A percentile compares a stretch with the other conserved stretches of the same genome.
These are phyloP conservation scores for Schrankia costaestrigalis DNA, from an alignment of 2,888 invertebrate species.

Conservation along the genomic window DNA sequence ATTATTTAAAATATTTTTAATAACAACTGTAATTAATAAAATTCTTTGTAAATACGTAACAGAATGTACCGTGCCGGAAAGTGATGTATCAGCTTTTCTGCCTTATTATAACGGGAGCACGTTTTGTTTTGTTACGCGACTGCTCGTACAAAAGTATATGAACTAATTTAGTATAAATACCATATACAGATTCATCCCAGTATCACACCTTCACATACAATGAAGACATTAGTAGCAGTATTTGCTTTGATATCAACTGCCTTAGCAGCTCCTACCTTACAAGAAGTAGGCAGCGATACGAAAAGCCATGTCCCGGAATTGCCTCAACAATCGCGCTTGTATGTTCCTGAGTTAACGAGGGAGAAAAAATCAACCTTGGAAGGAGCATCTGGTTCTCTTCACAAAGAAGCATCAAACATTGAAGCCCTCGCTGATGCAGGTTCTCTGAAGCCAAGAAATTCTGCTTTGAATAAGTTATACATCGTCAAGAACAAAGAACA, in stretches of 20 bases:
- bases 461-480: slow-evolving; percentile 51
- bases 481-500: slow-evolving; percentile 60
- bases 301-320: slow-evolving; percentile 16
- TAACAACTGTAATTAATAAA: too few relatives aligned
- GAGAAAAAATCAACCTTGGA: slow-evolving; percentile 52
- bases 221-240: slow-evolving; percentile 66
- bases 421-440: slow-evolving; percentile 16
- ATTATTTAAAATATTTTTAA: slow-evolving; percentile 3
- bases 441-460: slow-evolving; percentile 36
- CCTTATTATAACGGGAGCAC: slow-evolving; percentile 42
- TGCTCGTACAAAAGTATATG: slow-evolving; percentile 24
- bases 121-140: slow-evolving; percentile 43
- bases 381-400: slow-evolving; percentile 7
- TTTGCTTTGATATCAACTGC: slow-evolving; percentile 52
- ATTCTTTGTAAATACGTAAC: slow-evolving; percentile 7
- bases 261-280: slow-evolving; percentile 53
- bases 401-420: slow-evolving; percentile 9
- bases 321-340: slow-evolving; percentile 8
- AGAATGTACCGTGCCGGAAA: slow-evolving; percentile 34
- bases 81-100: slow-evolving; percentile 44
- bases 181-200: slow-evolving; percentile 24
- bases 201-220: slow-evolving; percentile 58
- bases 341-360: slow-evolving; percentile 33
- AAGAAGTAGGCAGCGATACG: slow-evolving; percentile 36
- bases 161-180: slow-evolving; percentile 59